Evolutionary conservation across 2,888 invertebrate species (phyloP), one percentile per base, ranked within the genome.

Genomic region (Stratiomys singularior): DNA sequence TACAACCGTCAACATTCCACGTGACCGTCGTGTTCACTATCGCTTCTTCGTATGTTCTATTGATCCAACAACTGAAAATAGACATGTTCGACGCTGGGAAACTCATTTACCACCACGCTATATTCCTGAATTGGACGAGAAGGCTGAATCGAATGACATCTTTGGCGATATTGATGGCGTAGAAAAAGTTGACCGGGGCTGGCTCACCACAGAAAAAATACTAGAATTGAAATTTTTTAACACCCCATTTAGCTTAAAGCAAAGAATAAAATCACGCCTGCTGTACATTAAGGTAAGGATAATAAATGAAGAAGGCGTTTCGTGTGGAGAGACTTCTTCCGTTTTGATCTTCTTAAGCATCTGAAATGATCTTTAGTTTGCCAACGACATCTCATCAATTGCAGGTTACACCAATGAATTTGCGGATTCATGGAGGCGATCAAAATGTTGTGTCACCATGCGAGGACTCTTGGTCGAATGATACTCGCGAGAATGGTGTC

Each of bases 191-290:
- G 93, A 93, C 83, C 90, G 91, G 81, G 96, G 96, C 15, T 97
- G 96, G 96, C 88, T 96, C 30, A 95, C 93, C 52, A 90, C 90
- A 80, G 95, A 95, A 85, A 93, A 93, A n/a, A 89, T 94, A 76
- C 89, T 97, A 66, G 96, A 96, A 85, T 90, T 97, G 79, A 95
- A 96, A 86, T 90, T 96, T 83, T 91, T 92, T 82, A 93, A 94
- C 83, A 92, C 93, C 83, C 94, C 96, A 0, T 90, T 96, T 78
- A 92, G 92, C 81, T 89, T 96, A 74, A 93, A 93, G 83, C 91
- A 92, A 82, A 91, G 92, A 81, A 90, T 93, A 82, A 89, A 91
- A 82, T 91, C 90, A 81, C 91, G 92, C 82, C 87, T 89, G 79
- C 89, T 95, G 82, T 90, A 90, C 83, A 91, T 94, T 64, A 94